Percentiles rank a stretch among this genome's conserved stretches.
These are phyloP conservation scores for Pemphigus obesinymphae DNA, from an alignment of 1,140 invertebrate genomes.

Conservation along the genomic window DNA sequence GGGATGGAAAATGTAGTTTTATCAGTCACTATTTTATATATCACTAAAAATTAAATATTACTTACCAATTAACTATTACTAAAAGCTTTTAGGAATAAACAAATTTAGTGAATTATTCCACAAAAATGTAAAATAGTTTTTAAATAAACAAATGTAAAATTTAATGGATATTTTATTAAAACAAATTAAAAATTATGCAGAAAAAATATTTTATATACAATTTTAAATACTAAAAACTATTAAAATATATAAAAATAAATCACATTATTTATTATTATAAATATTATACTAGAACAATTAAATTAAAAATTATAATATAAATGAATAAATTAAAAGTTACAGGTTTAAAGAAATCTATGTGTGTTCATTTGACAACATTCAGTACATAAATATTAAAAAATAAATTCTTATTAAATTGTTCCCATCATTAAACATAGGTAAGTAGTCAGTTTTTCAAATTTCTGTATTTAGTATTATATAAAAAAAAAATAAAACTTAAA, in stretches of 20 bases:
- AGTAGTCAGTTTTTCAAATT: not conserved
- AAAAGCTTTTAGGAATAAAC: not conserved
- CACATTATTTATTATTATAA: not conserved
- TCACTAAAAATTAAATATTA: not conserved
- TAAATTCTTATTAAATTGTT: not conserved
- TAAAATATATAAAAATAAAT: slow-evolving; percentile 1
- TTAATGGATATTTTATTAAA: not conserved
- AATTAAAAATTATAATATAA: not conserved
- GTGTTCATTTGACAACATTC: not conserved
- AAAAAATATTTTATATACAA: not conserved
- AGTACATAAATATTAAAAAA: not conserved
- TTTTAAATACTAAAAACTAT: not conserved
- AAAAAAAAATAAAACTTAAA: not conserved
- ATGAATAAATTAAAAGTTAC: not conserved
- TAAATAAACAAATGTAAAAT: not conserved
- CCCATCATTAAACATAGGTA: not conserved
- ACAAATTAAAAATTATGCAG: not conserved
- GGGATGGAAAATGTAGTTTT: not conserved
- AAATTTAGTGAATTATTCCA: not conserved
- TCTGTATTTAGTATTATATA: not conserved
- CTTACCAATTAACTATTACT: not conserved
- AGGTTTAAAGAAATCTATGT: not conserved
- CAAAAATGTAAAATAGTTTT: not conserved
- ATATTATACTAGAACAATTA: not conserved
- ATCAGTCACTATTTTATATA: not conserved